Evolutionary conservation across 2,113 vertebrate species (phyloP).

Genomic region (Ciconia stormi): DNA sequence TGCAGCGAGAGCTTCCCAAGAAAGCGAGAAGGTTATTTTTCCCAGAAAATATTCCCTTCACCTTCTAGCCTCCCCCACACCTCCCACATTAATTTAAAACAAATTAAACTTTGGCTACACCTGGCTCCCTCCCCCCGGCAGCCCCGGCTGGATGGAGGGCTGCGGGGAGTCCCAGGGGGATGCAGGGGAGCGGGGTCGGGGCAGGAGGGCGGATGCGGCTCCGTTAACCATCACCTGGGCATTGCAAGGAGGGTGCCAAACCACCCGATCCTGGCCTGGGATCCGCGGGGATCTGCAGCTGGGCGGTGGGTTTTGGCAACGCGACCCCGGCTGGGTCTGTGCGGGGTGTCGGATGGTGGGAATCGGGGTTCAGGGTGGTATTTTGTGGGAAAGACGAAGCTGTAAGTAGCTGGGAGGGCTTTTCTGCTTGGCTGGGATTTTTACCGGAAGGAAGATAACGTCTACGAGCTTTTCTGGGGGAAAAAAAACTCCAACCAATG

Average conservation of each 20-base stretch:
- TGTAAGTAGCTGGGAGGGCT: neutral
- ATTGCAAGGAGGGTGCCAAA: neutral
- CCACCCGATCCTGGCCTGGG: fast-evolving
- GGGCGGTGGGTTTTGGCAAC: neutral
- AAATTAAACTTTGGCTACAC: neutral
- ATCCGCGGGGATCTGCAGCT: neutral
- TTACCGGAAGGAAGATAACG: neutral
- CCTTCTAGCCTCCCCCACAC: neutral
- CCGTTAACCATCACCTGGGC: neutral
- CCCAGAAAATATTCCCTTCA: neutral
- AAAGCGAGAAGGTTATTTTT: neutral
- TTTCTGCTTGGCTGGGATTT: neutral
- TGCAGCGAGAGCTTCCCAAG: neutral
- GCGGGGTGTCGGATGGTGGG: neutral
- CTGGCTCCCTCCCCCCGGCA: neutral
- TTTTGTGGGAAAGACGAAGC: neutral
- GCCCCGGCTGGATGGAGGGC: neutral
- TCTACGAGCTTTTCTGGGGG: neutral
- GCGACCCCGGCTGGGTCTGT: fast-evolving
- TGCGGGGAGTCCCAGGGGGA: neutral
- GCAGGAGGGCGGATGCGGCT: fast-evolving
- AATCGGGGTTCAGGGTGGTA: fast-evolving
- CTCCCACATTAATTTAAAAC: neutral
- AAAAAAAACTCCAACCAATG: neutral
- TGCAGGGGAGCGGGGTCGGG: neutral